Base-by-base conservation (phyloP, 2,113 vertebrate genomes). In the Tupaia tana region DNA sequence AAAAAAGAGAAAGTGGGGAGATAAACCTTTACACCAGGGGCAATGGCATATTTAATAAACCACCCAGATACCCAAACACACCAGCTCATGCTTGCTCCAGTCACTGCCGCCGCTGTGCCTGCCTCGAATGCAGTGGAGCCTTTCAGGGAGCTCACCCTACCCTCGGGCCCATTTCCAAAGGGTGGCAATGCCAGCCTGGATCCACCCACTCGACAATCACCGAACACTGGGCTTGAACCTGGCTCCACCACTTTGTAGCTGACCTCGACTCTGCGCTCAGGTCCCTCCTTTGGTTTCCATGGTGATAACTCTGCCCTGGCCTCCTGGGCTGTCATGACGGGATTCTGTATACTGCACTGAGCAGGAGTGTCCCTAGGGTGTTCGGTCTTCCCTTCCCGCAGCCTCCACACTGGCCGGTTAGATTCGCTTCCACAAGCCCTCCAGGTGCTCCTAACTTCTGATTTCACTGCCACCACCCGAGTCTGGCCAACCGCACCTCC, bases 1-100 rank as follows among this genome's bases (percentile, higher is more conserved):
- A 86, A 86, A 59, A 94, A 97, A 64, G 90, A 84, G 0, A 71
- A 3, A 75, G 31, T 31, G 34, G 43, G 24, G 18, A 96, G 93
- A 84, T 52, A 25, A 82, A 31, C 15, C 18, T 85, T 85, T 34
- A 27, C 13, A 24, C 90, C 25, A 61, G 29, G 75, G 27, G 54
- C 59, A 78, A 78, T 25, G 73, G 25, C 19, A 18, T 19, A 31
- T n/a, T 86, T 31, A 27, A 18, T 31, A 52, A 69, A 78, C 12
- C 71, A 56, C 61, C 67, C 15, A 34, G 80, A 63, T 73, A 70
- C 29, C 31, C 14, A 61, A n/a, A 75, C 31, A 25, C 29, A 63
- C 15, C 11, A 73, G 82, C 34, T 52, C 24, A 3, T 22, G 56
- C 52, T 59, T 43, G 43, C n/a, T 59, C 43, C 43, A 25, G 14